Conservation (phyloP, 2,113 vertebrate genomes). For the Hassar affinis region DNA sequence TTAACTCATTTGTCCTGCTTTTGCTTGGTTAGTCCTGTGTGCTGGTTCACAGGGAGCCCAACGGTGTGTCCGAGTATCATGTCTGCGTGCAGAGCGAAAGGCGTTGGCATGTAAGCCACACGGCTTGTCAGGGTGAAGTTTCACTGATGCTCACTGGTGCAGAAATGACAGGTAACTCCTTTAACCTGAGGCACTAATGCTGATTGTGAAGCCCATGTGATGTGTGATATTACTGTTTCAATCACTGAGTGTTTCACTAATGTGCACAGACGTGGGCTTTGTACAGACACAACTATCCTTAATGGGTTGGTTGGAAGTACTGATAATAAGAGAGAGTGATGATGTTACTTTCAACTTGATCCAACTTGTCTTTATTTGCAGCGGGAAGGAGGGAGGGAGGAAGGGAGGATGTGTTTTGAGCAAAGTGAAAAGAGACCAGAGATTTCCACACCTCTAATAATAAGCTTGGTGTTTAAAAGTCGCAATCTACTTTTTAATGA, state of each 20-base stretch:
- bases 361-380: constrained; percentile 57
- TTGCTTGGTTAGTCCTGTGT: constrained; percentile 2
- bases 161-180: constrained; percentile 63
- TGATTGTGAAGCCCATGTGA: constrained; percentile 62
- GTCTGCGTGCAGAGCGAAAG: constrained; percentile 35
- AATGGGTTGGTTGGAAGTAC: constrained; percentile 58
- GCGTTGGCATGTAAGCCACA: constrained; percentile 41
- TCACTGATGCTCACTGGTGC: constrained; percentile 46
- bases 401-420: constrained; percentile 33
- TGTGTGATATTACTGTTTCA: constrained; percentile 74
- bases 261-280: constrained; percentile 58
- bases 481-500: constrained; percentile 22
- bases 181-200: constrained; percentile 43
- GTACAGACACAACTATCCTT: constrained; percentile 42
- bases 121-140: constrained; percentile 43
- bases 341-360: constrained; percentile 61
- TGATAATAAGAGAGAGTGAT: constrained; percentile 55
- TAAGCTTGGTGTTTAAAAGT: constrained; percentile 28
- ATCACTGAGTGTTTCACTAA: constrained; percentile 58
- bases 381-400: not conserved
- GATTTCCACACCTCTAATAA: constrained; percentile 25
- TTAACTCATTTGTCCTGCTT: not conserved
- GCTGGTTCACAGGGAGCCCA: not conserved
- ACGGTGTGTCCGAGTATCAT: not conserved
- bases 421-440: constrained; percentile 24